These are phyloP conservation scores for Phaenicophaeus curvirostris DNA, from an alignment of 2,797 vertebrate species.

Conservation along the genomic window DNA sequence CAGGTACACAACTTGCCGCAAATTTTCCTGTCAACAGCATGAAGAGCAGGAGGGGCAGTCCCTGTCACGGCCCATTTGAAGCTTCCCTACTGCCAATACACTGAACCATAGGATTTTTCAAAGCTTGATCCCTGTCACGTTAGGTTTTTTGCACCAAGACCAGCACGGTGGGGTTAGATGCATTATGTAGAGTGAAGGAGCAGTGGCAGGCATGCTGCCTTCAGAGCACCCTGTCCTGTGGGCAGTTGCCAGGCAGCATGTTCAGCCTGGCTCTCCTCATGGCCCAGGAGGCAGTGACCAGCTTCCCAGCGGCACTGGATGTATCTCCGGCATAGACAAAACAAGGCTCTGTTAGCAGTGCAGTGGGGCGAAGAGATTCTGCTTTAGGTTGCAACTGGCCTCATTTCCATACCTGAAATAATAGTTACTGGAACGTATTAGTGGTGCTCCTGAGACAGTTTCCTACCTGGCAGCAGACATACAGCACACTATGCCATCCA, in stretches of 20 bases:
- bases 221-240: not conserved
- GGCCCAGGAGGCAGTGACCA: not conserved
- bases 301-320: too few relatives aligned
- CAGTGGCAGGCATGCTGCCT: not conserved
- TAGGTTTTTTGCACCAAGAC: not conserved
- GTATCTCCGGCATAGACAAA: not conserved
- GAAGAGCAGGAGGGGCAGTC: not conserved
- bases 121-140: not conserved
- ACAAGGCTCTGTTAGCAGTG: not conserved
- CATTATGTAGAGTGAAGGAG: not conserved
- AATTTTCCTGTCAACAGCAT: not conserved
- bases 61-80: not conserved
- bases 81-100: not conserved
- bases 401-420: not conserved
- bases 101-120: not conserved
- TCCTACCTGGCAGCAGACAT: not conserved
- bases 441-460: not conserved
- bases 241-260: not conserved
- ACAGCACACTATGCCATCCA: not conserved
- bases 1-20: not conserved
- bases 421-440: not conserved
- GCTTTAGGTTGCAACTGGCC: not conserved
- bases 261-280: not conserved
- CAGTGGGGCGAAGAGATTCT: not conserved
- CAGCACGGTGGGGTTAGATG: not conserved